phyloP scores from a whole-genome alignment of 2,797 vertebrate genomes.

The Catostomus latipinnis region DNA sequence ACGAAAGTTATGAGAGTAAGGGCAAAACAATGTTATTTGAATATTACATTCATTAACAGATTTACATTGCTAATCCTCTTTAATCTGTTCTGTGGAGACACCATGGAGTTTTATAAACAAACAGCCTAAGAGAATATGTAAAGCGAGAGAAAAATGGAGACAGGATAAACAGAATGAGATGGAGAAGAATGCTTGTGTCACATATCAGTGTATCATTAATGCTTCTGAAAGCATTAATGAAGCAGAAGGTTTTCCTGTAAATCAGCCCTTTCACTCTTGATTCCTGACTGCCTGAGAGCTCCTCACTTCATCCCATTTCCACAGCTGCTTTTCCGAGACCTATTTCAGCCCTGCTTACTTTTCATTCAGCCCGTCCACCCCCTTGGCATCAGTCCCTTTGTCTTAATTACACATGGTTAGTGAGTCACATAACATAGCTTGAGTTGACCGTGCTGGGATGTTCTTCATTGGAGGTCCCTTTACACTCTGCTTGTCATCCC shows the following conservation, averaged over 20 bases:
- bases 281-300: conserved; percentile 33
- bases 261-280: conserved; percentile 45
- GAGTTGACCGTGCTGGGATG: conserved; percentile 16
- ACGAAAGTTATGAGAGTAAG: neutral
- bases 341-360: conserved; percentile 45
- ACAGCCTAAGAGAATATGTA: conserved; percentile 35
- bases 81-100: conserved; percentile 51
- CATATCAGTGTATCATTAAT: conserved; percentile 23
- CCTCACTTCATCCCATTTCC: neutral
- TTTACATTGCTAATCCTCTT: conserved; percentile 54
- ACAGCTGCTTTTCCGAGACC: conserved; percentile 20
- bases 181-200: conserved; percentile 33
- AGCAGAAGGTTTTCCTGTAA: conserved; percentile 52
- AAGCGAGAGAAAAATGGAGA: conserved; percentile 4
- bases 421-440: conserved; percentile 54
- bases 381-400: conserved; percentile 40
- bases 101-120: conserved; percentile 44
- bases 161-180: conserved; percentile 32
- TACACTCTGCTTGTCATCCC: neutral
- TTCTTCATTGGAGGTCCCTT: conserved; percentile 47
- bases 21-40: conserved; percentile 42
- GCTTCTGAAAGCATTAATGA: conserved; percentile 52
- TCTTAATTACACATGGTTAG: conserved; percentile 58
- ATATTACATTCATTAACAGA: conserved; percentile 54
- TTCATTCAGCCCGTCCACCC: conserved; percentile 39